Percentiles rank a stretch among this genome's conserved stretches.
phyloP scores from a whole-genome alignment of 2,113 vertebrate genomes.

The Pollachius pollachius region DNA sequence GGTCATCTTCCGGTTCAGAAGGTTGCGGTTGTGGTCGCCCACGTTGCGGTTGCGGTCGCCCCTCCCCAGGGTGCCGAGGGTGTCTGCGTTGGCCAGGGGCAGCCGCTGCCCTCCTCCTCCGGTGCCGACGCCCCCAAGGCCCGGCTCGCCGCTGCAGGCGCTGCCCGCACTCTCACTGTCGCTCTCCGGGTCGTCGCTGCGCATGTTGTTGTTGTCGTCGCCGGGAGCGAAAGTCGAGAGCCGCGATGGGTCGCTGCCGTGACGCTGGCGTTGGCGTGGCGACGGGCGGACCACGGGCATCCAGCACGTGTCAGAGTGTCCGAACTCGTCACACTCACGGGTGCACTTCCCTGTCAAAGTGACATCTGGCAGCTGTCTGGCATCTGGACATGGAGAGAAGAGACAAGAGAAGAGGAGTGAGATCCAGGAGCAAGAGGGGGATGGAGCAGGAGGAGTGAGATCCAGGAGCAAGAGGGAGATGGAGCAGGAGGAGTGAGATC shows the following conservation, averaged over 20 bases:
- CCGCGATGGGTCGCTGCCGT: constrained; percentile 67
- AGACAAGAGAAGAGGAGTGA: not conserved
- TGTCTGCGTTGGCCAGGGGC: constrained; percentile 68
- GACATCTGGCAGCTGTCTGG: constrained; percentile 75
- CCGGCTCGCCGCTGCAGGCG: constrained; percentile 63
- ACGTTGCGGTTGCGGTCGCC: constrained; percentile 74
- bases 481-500: not conserved
- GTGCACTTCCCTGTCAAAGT: constrained; percentile 76
- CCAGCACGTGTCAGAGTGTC: constrained; percentile 79
- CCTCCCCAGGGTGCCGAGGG: constrained; percentile 65
- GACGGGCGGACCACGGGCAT: constrained; percentile 68
- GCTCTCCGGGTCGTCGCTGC: constrained; percentile 71
- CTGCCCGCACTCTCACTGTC: constrained; percentile 70
- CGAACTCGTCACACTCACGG: constrained; percentile 72
- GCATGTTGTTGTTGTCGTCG: constrained; percentile 75
- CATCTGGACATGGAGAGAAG: constrained; percentile 51
- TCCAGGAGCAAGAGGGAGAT: not conserved
- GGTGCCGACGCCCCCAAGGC: constrained; percentile 41
- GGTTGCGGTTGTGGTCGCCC: constrained; percentile 78
- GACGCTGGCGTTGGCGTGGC: constrained; percentile 67
- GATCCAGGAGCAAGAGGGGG: not conserved
- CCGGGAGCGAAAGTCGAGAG: constrained; percentile 72
- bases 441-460: not conserved
- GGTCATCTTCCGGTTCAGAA: constrained; percentile 79
- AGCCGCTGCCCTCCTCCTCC: constrained; percentile 66